Percentiles rank a stretch among this genome's conserved stretches.
These are phyloP conservation scores for Geopemphigus sp. DNA, from an alignment of 1,140 invertebrate genomes.

Conservation along the genomic window DNA sequence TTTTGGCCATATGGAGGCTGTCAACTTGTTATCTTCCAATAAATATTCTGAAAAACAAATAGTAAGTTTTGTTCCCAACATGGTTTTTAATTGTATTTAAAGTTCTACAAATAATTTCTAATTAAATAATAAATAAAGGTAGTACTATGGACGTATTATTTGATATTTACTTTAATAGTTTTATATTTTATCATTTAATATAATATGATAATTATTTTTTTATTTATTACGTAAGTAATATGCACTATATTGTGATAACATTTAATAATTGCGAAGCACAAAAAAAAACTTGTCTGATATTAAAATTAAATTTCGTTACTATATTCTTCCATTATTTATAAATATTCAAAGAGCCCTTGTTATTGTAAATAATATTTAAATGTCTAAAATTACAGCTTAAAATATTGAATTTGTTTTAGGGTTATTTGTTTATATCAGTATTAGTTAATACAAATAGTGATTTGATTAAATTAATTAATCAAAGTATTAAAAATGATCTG, in stretches of 20 bases:
- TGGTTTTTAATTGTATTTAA: constrained; percentile 6
- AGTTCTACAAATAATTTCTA: not conserved
- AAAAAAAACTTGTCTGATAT: not conserved
- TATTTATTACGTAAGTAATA: too few relatives aligned
- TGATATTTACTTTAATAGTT: too few relatives aligned
- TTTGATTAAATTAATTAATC: constrained; percentile 98
- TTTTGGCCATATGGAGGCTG: constrained; percentile 99
- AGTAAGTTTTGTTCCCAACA: constrained; percentile 64
- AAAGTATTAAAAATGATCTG: constrained; percentile 99
- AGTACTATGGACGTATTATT: too few relatives aligned
- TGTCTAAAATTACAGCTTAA: not conserved
- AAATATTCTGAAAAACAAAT: constrained; percentile 99
- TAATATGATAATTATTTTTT: too few relatives aligned
- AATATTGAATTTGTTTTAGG: constrained; percentile 63
- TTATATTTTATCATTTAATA: too few relatives aligned
- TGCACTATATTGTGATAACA: too few relatives aligned
- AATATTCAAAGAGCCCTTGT: not conserved
- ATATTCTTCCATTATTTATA: not conserved
- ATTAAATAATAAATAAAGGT: too few relatives aligned
- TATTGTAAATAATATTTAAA: not conserved
- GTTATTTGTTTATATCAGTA: constrained; percentile 98
- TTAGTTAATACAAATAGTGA: constrained; percentile 99
- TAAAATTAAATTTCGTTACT: not conserved
- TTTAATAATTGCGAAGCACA: too few relatives aligned
- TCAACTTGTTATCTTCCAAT: constrained; percentile 99